phyloP scores from a whole-genome alignment of 2,113 vertebrate genomes.

The Tachysurus vachellii region DNA sequence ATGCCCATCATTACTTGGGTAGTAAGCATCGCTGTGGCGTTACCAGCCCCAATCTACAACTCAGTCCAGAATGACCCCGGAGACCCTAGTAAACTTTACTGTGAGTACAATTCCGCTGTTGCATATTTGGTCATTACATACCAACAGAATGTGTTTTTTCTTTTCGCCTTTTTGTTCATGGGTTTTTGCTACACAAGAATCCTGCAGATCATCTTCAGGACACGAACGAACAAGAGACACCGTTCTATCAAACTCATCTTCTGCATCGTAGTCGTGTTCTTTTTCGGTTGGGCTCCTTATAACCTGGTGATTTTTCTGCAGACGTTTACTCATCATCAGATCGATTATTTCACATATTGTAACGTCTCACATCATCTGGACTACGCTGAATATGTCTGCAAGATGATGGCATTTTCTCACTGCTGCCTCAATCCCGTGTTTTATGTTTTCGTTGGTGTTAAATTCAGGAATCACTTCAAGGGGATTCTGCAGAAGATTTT shows the following conservation, averaged over 20 bases:
- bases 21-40: slow-evolving; percentile 71
- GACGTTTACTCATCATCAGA: slow-evolving; percentile 53
- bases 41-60: slow-evolving; percentile 75
- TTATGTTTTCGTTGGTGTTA: slow-evolving; percentile 86
- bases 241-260: slow-evolving; percentile 85
- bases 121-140: slow-evolving; percentile 56
- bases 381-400: slow-evolving; percentile 74
- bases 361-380: slow-evolving; percentile 52
- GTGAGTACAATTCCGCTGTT: slow-evolving; percentile 55
- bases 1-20: slow-evolving; percentile 73
- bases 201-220: slow-evolving; percentile 71
- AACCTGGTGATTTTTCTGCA: slow-evolving; percentile 81
- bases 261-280: slow-evolving; percentile 79
- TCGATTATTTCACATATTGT: slow-evolving; percentile 62
- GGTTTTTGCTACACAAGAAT: slow-evolving; percentile 82
- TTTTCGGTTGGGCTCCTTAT: slow-evolving; percentile 89
- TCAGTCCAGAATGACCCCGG: neutral
- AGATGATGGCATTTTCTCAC: slow-evolving; percentile 84
- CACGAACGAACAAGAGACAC: slow-evolving; percentile 74
- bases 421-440: slow-evolving; percentile 92
- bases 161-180: slow-evolving; percentile 76
- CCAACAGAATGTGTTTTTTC: slow-evolving; percentile 75
- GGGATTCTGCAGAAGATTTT: slow-evolving; percentile 58
- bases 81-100: slow-evolving; percentile 55
- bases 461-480: slow-evolving; percentile 84